phyloP scores from a whole-genome alignment of 2,888 invertebrate species.

The Cancer borealis region DNA sequence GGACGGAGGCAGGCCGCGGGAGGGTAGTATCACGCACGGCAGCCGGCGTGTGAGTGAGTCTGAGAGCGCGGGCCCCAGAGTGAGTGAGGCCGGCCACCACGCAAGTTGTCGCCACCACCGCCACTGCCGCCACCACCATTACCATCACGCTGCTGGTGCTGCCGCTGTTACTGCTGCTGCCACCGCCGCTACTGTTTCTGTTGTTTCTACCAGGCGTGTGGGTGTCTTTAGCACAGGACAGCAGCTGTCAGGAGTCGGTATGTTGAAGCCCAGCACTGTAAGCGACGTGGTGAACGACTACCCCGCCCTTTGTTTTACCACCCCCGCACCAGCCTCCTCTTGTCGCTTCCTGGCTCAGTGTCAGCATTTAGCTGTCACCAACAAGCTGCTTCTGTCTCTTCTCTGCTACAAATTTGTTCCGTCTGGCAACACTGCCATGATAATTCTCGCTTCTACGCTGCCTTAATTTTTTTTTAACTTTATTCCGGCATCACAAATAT shows the following conservation, averaged over 20 bases:
- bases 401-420: neutral
- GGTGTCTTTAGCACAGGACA: slow-evolving; percentile 36
- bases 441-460: neutral
- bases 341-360: slow-evolving; percentile 16
- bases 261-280: neutral
- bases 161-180: slow-evolving; percentile 36
- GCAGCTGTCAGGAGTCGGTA: neutral
- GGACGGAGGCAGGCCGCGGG: slow-evolving; percentile 61
- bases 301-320: slow-evolving; percentile 23
- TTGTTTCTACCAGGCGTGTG: slow-evolving; percentile 46
- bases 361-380: slow-evolving; percentile 23
- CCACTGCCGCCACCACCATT: slow-evolving; percentile 54
- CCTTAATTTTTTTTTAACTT: neutral
- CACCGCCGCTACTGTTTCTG: slow-evolving; percentile 42
- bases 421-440: slow-evolving; percentile 21
- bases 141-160: slow-evolving; percentile 39
- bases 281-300: neutral
- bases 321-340: slow-evolving; percentile 12
- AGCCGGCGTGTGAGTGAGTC: slow-evolving; percentile 69
- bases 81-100: slow-evolving; percentile 61
- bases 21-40: slow-evolving; percentile 69
- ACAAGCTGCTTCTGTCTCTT: slow-evolving; percentile 15
- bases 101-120: slow-evolving; percentile 63
- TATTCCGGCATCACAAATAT: neutral
- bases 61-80: slow-evolving; percentile 58